Conservation (phyloP, 2,797 vertebrate species). For the Petrocephalus sullivani region DNA sequence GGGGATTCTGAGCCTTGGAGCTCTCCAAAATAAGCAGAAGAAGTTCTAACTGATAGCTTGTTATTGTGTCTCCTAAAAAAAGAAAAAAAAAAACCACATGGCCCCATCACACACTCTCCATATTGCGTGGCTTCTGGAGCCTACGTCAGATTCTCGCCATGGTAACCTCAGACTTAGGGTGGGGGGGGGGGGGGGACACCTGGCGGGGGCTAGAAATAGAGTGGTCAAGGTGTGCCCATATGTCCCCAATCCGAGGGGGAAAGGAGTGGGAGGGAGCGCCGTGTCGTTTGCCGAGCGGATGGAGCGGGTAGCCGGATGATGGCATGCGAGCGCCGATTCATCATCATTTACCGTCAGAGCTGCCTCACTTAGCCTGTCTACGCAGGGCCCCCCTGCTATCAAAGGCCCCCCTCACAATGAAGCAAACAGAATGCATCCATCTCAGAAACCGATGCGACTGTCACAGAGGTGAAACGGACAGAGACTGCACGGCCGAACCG, state of each 20-base stretch:
- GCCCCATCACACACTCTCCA: constrained; percentile 39
- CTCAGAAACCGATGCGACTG: neutral
- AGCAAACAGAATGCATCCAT: neutral
- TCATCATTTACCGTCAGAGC: constrained; percentile 41
- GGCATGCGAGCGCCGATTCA: constrained; percentile 34
- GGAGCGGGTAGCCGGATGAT: constrained; percentile 31
- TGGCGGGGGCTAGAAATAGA: constrained; percentile 53
- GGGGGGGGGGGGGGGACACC: constrained; percentile 43
- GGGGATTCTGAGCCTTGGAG: neutral
- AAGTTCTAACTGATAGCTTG: constrained; percentile 29
- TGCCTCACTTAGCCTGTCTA: constrained; percentile 25
- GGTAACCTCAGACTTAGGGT: constrained; percentile 46
- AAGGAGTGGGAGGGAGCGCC: neutral
- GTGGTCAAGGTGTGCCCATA: constrained; percentile 54
- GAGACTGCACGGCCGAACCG: neutral
- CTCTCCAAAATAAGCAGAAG: neutral
- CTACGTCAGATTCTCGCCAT: constrained; percentile 46
- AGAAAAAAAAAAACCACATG: neutral
- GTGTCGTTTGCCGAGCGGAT: constrained; percentile 16
- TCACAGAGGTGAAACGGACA: neutral
- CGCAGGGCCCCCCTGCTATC: neutral
- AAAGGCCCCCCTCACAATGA: neutral
- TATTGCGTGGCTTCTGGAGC: constrained; percentile 32
- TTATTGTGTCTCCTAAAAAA: constrained; percentile 21
- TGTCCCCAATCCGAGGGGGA: constrained; percentile 16